Percentiles rank a stretch among this genome's conserved stretches.
Evolutionary conservation across 2,797 vertebrate species (phyloP).

Genomic region (Hapalemur alaotrensis): DNA sequence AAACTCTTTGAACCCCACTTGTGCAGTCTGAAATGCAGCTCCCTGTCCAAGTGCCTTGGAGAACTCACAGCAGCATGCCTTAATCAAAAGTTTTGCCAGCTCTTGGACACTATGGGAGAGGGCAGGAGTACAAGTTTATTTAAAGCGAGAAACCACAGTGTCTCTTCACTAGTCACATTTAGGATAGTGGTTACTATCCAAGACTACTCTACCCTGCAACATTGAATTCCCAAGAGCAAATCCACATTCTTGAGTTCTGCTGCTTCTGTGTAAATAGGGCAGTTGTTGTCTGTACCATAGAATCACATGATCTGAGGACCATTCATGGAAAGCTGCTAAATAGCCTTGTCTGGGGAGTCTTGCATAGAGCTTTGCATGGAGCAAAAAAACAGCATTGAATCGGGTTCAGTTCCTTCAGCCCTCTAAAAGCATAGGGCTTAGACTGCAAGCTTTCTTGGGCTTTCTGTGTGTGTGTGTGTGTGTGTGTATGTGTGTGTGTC

Average conservation of each 20-base stretch:
- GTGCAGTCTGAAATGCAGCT: slow-evolving; percentile 5
- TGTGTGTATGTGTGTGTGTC: too few relatives aligned
- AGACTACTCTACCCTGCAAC: not conserved
- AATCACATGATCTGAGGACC: not conserved
- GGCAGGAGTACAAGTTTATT: not conserved
- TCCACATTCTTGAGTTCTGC: slow-evolving; percentile 6
- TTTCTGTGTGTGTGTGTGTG: not conserved
- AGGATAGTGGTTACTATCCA: not conserved
- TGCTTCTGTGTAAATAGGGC: slow-evolving; percentile 43
- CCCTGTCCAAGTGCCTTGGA: slow-evolving; percentile 79
- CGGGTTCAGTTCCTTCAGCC: not conserved
- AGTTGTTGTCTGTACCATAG: not conserved
- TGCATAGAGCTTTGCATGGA: slow-evolving; percentile 41
- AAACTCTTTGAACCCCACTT: slow-evolving; percentile 47
- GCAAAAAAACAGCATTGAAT: slow-evolving; percentile 34
- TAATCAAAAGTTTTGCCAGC: slow-evolving; percentile 67
- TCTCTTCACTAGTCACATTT: not conserved
- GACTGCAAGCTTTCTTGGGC: not conserved
- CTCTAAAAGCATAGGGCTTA: slow-evolving; percentile 11
- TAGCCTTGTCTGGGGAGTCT: slow-evolving; percentile 39
- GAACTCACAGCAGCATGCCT: slow-evolving; percentile 71
- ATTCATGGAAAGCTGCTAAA: slow-evolving; percentile 67
- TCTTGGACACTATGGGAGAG: slow-evolving; percentile 42
- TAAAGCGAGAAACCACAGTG: slow-evolving; percentile 6
- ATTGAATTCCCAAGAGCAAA: slow-evolving; percentile 6